Conservation (phyloP, 2,888 invertebrate species). For the Enchytraeus crypticus region DNA sequence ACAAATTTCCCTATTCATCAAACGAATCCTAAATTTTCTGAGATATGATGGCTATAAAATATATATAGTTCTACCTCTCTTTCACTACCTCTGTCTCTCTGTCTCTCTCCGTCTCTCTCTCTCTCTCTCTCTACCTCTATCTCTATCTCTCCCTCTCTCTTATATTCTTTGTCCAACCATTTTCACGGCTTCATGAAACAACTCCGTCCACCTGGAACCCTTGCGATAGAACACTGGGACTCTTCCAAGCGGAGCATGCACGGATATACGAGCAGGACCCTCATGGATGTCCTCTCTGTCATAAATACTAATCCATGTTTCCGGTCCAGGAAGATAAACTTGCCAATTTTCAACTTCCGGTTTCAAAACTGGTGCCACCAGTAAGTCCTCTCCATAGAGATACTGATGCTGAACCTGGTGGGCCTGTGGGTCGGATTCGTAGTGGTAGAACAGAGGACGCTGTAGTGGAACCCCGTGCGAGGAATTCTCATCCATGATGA, state of each 20-base stretch:
- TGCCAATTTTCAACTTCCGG: constrained; percentile 26
- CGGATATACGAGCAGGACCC: constrained; percentile 21
- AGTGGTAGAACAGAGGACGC: constrained; percentile 36
- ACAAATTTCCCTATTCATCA: too few species aligned
- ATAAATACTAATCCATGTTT: constrained; percentile 36
- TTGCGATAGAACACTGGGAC: constrained; percentile 38
- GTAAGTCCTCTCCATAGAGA: constrained; percentile 37
- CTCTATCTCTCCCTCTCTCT: too few species aligned
- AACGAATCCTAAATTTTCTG: too few species aligned
- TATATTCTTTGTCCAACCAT: too few species aligned
- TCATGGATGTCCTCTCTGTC: constrained; percentile 14
- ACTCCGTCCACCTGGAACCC: constrained; percentile 22
- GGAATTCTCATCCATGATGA: constrained; percentile 23
- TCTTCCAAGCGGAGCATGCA: constrained; percentile 33
- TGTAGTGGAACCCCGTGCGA: constrained; percentile 34
- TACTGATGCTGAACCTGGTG: constrained; percentile 33
- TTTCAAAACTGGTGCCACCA: constrained; percentile 37
- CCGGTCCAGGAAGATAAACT: constrained; percentile 33
- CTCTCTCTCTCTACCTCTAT: too few species aligned
- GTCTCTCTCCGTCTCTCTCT: too few species aligned
- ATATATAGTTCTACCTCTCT: too few species aligned
- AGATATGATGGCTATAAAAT: too few species aligned
- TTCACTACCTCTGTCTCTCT: too few species aligned
- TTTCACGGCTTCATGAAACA: too few species aligned
- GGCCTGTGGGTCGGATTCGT: constrained; percentile 29